Evolutionary conservation across 92 coral and sea anemone genomes (phyloP).

Genomic region (Meandrina meandrites): DNA sequence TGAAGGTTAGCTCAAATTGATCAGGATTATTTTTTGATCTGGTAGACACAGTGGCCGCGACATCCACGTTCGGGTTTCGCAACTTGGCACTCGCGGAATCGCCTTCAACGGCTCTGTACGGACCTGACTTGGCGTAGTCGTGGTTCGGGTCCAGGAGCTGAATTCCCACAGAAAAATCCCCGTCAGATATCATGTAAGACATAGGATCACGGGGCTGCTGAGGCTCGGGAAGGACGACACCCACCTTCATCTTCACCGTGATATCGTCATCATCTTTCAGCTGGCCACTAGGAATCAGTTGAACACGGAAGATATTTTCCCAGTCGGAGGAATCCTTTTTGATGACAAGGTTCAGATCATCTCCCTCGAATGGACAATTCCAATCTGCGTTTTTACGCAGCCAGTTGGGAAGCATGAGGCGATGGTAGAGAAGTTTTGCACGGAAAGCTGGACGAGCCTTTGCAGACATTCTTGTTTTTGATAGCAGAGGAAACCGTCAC

Average conservation of each 20-base stretch:
- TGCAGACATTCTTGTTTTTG: not conserved
- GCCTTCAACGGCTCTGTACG: slow-evolving; percentile 66
- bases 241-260: no score
- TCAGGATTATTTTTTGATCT: slow-evolving; percentile 53
- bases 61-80: slow-evolving; percentile 30
- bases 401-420: slow-evolving; percentile 70
- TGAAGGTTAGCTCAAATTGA: slow-evolving; percentile 62
- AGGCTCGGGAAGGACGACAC: no score
- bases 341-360: slow-evolving; percentile 43
- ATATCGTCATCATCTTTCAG: no score
- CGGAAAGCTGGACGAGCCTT: not conserved
- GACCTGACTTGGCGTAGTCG: slow-evolving; percentile 52
- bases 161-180: slow-evolving; percentile 55
- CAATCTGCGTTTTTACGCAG: slow-evolving; percentile 34
- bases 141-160: slow-evolving; percentile 64
- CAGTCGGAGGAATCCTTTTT: slow-evolving; percentile 47
- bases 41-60: slow-evolving; percentile 19
- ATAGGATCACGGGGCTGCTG: no score
- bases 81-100: no score
- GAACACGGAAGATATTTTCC: slow-evolving; percentile 58
- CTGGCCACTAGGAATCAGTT: no score
- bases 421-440: slow-evolving; percentile 48
- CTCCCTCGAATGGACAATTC: slow-evolving; percentile 7
- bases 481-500: no score
- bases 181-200: no score